A percentile compares a stretch with the other conserved stretches of the same genome.
phyloP scores from a whole-genome alignment of 2,113 vertebrate species.

The Neodon shergylaensis region DNA sequence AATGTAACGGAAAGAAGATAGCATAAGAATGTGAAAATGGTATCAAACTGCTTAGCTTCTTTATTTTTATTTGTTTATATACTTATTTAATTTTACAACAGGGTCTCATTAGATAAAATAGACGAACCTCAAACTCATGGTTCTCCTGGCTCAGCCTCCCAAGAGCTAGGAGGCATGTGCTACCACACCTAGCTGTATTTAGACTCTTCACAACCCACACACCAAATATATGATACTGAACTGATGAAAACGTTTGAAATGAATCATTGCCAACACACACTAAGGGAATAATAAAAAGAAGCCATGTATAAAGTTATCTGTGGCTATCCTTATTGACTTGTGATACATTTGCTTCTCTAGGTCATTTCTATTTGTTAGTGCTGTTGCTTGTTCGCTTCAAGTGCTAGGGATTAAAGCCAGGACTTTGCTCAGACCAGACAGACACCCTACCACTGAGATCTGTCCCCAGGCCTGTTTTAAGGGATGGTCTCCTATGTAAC shows the following conservation, averaged over 20 bases:
- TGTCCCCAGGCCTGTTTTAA: background rate
- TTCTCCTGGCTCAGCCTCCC: background rate
- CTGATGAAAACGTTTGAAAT: background rate
- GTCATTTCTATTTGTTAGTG: background rate
- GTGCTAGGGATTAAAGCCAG: background rate
- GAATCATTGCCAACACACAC: background rate
- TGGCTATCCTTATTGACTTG: background rate
- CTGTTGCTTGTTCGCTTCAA: background rate
- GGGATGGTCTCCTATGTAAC: background rate
- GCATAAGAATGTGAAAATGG: background rate
- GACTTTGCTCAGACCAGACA: background rate
- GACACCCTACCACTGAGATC: background rate
- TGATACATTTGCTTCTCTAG: background rate
- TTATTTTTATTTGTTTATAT: background rate
- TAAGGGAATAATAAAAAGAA: slow-evolving; percentile 21
- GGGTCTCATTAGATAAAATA: background rate
- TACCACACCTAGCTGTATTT: background rate
- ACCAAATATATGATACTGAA: background rate
- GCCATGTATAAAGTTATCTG: background rate
- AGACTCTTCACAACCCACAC: background rate
- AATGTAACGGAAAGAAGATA: background rate
- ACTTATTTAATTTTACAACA: background rate
- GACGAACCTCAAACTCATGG: background rate
- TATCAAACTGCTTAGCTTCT: background rate
- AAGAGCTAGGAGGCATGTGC: background rate